Base-by-base conservation (phyloP, 2,113 vertebrate genomes). In the Phrynosoma platyrhinos region DNA sequence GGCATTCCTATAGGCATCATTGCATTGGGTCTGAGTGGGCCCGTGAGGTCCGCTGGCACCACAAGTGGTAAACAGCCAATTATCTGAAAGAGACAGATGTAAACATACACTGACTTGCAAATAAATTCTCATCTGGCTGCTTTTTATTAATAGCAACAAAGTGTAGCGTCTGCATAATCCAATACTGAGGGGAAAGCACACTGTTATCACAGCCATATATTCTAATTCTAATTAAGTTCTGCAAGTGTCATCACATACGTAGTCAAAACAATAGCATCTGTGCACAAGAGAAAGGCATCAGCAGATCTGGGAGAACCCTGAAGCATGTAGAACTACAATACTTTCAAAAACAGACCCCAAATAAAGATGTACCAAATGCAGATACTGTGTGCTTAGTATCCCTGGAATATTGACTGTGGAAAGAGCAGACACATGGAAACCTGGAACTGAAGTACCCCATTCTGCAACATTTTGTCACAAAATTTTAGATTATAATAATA, bases 51-150 rank as follows among this genome's bases (percentile, higher is more conserved):
- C 99, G 0, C 96, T 98, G 74, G 98, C 98, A 71, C 99, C 99
- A 47, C 99, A 99, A 0, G 98, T 99, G 87, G 97, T 97, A 91
- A 99, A 99, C 30, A 96, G 85, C 98, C 98, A 99, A 84, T 98
- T 96, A 93, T 96, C 97, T 98, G 94, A 40, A 92, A 94, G 66
- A 82, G 42, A 91, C 23, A 87, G 0, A 27, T 0, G 47, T 20
- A 92, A 91, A 76, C 66, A 52, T 92, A 77, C 87, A 9, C 42
- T 1, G 5, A 90, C n/a, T 30, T 47, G n/a, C n/a, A 30, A 36
- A 2, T 52, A 52, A 0, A 7, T 64, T 42, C 55, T 20, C 23
- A 9, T 69, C 20, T 55, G 75, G 5, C 1, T 18, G 58, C 16
- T 55, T 72, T 30, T 66, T n/a, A 1, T 68, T 0, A 66, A 82